These are phyloP conservation scores for Anseranas semipalmata DNA, from an alignment of 2,113 vertebrate species.

Conservation along the genomic window DNA sequence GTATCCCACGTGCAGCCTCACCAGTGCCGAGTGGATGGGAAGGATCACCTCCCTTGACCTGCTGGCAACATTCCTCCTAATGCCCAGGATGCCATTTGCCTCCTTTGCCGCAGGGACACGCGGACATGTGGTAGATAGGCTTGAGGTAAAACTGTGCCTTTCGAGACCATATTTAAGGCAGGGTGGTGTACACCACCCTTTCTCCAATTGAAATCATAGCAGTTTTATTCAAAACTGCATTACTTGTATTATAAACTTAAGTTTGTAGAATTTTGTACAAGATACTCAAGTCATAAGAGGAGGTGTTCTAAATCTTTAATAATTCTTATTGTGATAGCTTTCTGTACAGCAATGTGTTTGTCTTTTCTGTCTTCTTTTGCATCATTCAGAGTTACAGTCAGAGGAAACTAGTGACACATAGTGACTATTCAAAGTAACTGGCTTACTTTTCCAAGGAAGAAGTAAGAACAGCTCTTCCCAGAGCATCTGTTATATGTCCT, in stretches of 20 bases:
- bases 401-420: not conserved
- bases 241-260: not conserved
- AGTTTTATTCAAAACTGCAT: not conserved
- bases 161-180: not conserved
- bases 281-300: not conserved
- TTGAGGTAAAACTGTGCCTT: not conserved
- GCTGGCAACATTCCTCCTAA: not conserved
- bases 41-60: not conserved
- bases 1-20: not conserved
- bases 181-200: fast-evolving
- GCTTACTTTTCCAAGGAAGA: not conserved
- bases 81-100: not conserved
- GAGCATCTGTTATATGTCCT: not conserved
- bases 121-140: fast-evolving
- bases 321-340: not conserved
- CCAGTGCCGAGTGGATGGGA: not conserved
- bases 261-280: not conserved
- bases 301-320: not conserved
- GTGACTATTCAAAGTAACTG: not conserved
- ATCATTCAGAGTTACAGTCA: not conserved
- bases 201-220: not conserved
- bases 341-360: not conserved
- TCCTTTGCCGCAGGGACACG: not conserved
- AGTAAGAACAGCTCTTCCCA: not conserved
- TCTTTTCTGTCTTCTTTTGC: not conserved